These are phyloP conservation scores for Sebastes trivittatus DNA, from an alignment of 2,797 vertebrate species.

Conservation along the genomic window DNA sequence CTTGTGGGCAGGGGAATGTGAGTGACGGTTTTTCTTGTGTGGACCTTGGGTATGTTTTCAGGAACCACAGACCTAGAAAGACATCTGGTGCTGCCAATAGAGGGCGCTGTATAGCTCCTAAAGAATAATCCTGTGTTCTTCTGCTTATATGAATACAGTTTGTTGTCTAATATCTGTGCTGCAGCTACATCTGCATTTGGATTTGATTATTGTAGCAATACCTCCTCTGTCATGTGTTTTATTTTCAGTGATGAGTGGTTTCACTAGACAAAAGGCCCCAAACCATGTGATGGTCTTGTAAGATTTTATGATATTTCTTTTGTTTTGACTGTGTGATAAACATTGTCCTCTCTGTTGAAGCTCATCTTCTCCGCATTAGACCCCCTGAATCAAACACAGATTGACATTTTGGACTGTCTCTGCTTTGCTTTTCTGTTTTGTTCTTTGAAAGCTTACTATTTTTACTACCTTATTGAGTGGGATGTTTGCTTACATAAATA, in stretches of 20 bases:
- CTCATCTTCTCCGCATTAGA: constrained; percentile 31
- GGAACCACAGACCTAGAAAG: constrained; percentile 69
- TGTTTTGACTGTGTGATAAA: constrained; percentile 24
- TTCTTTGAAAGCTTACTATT: background rate
- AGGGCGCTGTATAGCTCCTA: constrained; percentile 70
- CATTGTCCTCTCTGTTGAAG: background rate
- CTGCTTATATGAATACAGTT: background rate
- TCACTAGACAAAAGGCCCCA: constrained; percentile 1
- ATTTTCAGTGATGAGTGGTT: constrained; percentile 17
- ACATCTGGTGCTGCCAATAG: constrained; percentile 57
- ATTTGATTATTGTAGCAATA: background rate
- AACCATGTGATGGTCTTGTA: constrained; percentile 28
- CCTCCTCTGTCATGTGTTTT: constrained; percentile 17
- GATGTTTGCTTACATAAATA: constrained; percentile 29
- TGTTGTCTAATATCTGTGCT: constrained; percentile 13
- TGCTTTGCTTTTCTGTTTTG: background rate
- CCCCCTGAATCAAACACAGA: constrained; percentile 33
- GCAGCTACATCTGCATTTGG: constrained; percentile 8
- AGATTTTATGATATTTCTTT: constrained; percentile 8
- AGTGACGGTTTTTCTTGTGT: constrained; percentile 81
- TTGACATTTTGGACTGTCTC: background rate
- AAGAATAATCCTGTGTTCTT: background rate
- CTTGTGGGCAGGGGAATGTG: constrained; percentile 79
- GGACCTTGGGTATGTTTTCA: constrained; percentile 72
- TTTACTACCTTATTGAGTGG: constrained; percentile 3